Percentiles rank a stretch among this genome's conserved stretches.
Conservation (phyloP, 2,113 vertebrate genomes). For the Madoqua kirkii region DNA sequence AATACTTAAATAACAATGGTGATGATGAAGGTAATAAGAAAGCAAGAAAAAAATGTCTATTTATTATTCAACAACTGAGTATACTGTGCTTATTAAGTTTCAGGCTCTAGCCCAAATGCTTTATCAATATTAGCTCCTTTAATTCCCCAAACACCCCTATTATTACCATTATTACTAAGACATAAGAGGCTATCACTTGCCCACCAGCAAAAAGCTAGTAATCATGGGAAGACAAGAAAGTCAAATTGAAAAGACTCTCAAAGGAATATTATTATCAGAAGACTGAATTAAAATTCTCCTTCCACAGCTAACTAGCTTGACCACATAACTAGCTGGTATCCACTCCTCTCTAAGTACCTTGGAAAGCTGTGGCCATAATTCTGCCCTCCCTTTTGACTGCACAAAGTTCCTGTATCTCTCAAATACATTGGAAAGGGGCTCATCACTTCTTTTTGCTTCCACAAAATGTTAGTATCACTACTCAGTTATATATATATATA, state of each 20-base stretch:
- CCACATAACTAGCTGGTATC: no score
- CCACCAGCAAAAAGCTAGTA: not conserved
- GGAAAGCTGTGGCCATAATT: not conserved
- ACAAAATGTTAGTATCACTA: not conserved
- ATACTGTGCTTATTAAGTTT: not conserved
- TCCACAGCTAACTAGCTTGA: not conserved
- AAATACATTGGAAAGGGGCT: not conserved
- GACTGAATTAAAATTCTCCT: not conserved
- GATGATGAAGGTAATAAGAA: not conserved
- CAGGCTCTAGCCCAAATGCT: not conserved
- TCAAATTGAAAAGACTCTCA: not conserved
- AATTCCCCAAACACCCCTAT: not conserved
- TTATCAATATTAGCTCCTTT: not conserved
- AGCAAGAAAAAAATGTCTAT: not conserved
- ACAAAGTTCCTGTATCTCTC: not conserved
- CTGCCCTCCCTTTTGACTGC: not conserved
- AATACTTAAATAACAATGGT: not conserved
- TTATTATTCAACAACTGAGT: not conserved
- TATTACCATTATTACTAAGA: not conserved
- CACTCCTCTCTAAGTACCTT: not conserved
- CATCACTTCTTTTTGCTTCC: not conserved
- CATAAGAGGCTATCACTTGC: not conserved
- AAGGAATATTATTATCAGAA: not conserved
- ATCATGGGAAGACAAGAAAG: not conserved
- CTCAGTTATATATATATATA: not conserved